These are phyloP conservation scores for Carlito syrichta DNA, from an alignment of 2,113 vertebrate genomes.

Conservation along the genomic window DNA sequence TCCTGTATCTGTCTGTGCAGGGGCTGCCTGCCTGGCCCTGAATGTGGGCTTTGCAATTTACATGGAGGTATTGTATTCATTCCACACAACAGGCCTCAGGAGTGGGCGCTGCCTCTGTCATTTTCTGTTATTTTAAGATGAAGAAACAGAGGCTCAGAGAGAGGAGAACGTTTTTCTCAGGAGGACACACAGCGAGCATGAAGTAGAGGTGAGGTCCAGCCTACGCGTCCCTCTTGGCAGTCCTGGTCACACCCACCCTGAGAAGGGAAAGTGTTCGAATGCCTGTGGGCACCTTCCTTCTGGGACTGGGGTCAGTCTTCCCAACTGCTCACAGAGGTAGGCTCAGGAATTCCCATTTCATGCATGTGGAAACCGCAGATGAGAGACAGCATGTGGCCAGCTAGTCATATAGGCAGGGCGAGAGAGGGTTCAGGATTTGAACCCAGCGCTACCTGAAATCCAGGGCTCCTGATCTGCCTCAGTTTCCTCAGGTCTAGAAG, in stretches of 20 bases:
- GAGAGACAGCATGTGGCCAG: background rate
- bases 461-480: background rate
- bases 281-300: background rate
- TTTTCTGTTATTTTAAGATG: background rate
- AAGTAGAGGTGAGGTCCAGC: background rate
- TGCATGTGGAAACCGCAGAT: background rate
- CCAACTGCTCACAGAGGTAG: background rate
- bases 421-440: background rate
- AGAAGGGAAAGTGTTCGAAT: background rate
- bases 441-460: background rate
- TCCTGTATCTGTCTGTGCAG: background rate
- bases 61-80: background rate
- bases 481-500: background rate
- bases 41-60: background rate
- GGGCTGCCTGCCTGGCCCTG: background rate
- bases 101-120: background rate
- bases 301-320: background rate
- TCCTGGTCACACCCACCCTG: background rate
- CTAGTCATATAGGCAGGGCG: background rate
- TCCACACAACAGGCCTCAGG: too few species aligned
- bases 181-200: background rate
- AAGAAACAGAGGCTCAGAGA: background rate
- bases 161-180: background rate
- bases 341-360: background rate
- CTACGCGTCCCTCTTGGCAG: rapidly evolving